Evolutionary conservation across 1,140 invertebrate genomes (phyloP).

Genomic region (Ladona fulva): DNA sequence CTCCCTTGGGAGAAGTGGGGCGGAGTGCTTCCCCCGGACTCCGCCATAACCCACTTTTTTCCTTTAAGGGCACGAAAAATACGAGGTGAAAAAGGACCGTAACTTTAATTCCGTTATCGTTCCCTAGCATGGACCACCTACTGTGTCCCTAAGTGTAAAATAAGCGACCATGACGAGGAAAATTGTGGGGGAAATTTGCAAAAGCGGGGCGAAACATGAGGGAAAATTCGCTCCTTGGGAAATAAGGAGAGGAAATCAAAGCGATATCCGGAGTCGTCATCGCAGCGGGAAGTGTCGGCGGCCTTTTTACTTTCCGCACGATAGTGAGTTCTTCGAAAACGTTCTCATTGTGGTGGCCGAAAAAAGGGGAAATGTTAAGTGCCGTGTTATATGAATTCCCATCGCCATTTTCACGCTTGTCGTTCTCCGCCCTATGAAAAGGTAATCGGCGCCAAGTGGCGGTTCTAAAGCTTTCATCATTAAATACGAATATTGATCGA

Average conservation of each 20-base stretch:
- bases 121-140: not conserved
- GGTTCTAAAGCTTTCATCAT: too few species aligned
- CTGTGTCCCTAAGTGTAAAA: not conserved
- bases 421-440: too few species aligned
- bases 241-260: not conserved
- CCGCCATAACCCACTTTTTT: not conserved
- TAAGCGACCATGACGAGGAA: not conserved
- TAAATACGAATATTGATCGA: too few species aligned
- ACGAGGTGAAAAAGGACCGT: constrained; percentile 7
- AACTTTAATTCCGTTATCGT: constrained; percentile 1
- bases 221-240: not conserved
- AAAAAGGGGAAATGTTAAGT: too few species aligned
- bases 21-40: not conserved
- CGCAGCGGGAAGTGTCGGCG: not conserved
- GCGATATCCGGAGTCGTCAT: not conserved
- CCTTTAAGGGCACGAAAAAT: not conserved
- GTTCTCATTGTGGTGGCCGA: too few species aligned
- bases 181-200: not conserved
- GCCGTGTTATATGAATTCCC: too few species aligned
- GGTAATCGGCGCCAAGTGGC: too few species aligned
- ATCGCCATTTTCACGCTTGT: too few species aligned
- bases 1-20: not conserved
- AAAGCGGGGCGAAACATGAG: not conserved
- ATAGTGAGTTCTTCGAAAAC: too few species aligned
- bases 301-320: not conserved